Evolutionary conservation across 2,113 vertebrate genomes (phyloP), one percentile per base, ranked within the genome.

Genomic region (Hylia prasina): DNA sequence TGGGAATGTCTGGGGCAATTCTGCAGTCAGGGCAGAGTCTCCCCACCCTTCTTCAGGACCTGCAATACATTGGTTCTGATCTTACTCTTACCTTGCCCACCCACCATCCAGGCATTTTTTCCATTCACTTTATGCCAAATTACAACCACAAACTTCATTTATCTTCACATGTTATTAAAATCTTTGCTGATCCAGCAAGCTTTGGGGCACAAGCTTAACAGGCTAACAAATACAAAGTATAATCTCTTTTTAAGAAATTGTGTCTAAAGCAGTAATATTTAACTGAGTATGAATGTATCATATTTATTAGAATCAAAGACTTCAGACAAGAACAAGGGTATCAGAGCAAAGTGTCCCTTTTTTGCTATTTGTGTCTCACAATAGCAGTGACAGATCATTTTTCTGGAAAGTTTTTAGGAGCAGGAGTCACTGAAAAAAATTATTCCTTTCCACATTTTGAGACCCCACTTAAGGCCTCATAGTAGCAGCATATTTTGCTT

Each of bases 1-100:
- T 45, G 1, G 1, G 60, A 47, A 54, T 0, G 0, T 19, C 40
- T 23, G 15, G 16, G 6, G 14, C 0, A 1, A 51, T 35, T 37
- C 28, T 80, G 53, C 37, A 45, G 42, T 4, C 3, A 39, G 12
- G 50, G 15, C 9, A 89, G 50, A 57, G 40, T 19, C 35, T 73
- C 28, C 20, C 10, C 0, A 4, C 9, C 21, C 48, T 85, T 58
- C 44, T 56, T 7, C 15, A 54, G 39, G 16, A 73, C n/a, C 24
- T 48, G 25, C 24, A 53, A 54, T 18, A 9, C 3, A 3, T 14
- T 71, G 16, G 20, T 87, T 82, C 51, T 51, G 37, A 58, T 63
- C 13, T 35, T 65, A 7, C 39, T 73, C 60, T 45, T 25, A n/a
- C n/a, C 44, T 87, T 79, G n/a, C 22, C 45, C n/a, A 68, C 23